Percentiles rank a stretch among this genome's conserved stretches.
These are phyloP conservation scores for Dromas ardeola DNA, from an alignment of 2,113 vertebrate species.

Conservation along the genomic window DNA sequence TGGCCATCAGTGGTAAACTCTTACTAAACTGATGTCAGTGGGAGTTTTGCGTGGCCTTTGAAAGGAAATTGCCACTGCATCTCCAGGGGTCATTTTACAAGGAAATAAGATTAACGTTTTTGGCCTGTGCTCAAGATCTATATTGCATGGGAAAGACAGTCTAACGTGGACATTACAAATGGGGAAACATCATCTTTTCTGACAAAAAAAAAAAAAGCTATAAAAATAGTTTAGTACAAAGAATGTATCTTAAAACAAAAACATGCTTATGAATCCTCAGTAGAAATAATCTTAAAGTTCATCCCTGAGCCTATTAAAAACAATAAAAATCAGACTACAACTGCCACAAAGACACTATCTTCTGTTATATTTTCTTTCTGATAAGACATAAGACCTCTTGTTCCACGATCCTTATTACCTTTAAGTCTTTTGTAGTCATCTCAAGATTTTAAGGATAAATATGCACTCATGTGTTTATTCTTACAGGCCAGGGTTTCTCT, in stretches of 20 bases:
- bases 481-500: not conserved
- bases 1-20: not conserved
- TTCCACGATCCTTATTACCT: not conserved
- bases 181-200: not conserved
- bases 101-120: not conserved
- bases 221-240: not conserved
- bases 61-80: not conserved
- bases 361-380: not conserved
- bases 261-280: not conserved
- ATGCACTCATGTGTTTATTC: not conserved
- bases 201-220: not conserved
- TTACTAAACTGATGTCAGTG: not conserved
- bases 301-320: not conserved
- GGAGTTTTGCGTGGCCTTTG: not conserved
- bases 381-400: not conserved
- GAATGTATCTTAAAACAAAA: not conserved
- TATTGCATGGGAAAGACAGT: not conserved
- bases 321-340: not conserved
- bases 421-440: not conserved
- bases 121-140: not conserved
- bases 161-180: not conserved
- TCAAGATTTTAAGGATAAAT: not conserved
- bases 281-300: not conserved
- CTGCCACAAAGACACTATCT: not conserved
- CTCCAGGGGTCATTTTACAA: not conserved